Base-by-base conservation (phyloP, 2,888 invertebrate genomes). In the Polyploca ridens region DNA sequence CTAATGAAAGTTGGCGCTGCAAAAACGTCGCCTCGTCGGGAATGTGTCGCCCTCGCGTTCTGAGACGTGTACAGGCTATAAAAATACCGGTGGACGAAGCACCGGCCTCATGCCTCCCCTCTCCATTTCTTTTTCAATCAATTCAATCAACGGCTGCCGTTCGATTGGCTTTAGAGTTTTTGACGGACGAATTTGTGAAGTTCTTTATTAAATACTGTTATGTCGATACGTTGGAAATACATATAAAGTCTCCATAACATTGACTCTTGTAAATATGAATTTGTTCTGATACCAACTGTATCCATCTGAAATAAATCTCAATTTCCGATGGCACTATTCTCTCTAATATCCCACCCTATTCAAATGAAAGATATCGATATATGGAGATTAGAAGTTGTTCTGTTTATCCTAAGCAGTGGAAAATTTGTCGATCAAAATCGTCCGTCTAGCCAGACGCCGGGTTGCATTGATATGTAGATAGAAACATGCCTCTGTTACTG, bases 11-110 rank as follows among this genome's bases (percentile, higher is more conserved):
- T 90, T 90, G 90, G 88, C 86, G 85, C 84, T 85, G 88, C 91
- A 93, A 93, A 93, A 93, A 93, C 91, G 87, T 87, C 85, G 89
- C 85, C 85, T 83, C 89, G 91, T 77, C 83, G 85, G 84, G 93
- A 92, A 93, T 93, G 93, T 93, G 93, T 93, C 91, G 91, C 90
- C 89, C 82, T 86, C 89, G 93, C 91, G 91, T 88, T 88, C 86
- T 87, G 88, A 82, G 86, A 89, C 90, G 89, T 87, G 90, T 88
- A 93, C 91, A 88, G 90, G 87, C 91, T 88, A 92, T 93, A 93
- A 91, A 93, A 93, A 93, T 91, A 90, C 91, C 92, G 85, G 83
- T 84, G 83, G 82, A 85, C 80, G 83, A 79, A 79, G 78, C 84
- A 78, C 78, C 72, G 76, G 75, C 76, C 76, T 75, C 83, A 73